Base-by-base conservation (phyloP, 2,113 vertebrate genomes). In the Spilogale gracilis region DNA sequence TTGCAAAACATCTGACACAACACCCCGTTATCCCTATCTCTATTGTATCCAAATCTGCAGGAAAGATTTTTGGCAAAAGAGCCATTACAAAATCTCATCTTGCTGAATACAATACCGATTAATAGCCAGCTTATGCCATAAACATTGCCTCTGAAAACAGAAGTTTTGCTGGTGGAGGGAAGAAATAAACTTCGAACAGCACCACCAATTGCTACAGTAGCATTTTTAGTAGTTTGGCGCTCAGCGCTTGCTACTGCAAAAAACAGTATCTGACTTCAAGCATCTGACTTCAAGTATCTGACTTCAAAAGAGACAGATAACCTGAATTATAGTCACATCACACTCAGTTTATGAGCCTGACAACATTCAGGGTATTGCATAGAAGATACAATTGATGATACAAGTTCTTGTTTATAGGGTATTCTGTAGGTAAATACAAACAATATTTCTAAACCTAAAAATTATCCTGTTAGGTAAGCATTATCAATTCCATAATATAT, bases 61-160 rank as follows among this genome's bases (percentile, higher is more conserved):
- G 78, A 78, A 90, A 96, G 92, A 52, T 32, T 94, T 90, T 88
- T 54, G 73, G 80, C 94, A 81, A 89, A 86, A 96, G 61, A 91
- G 69, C 32, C 71, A 89, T 60, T 94, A 73, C 88, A 94, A 89
- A 80, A 93, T 92, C 81, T 48, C 88, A 92, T 97, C 92, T 91
- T 58, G 18, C 90, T 67, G n/a, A 92, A 83, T 67, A 76, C 85
- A 96, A 95, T 91, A 96, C 9, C 96, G 83, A 97, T 92, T 94
- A 97, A 89, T 86, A 85, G 60, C 60, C 82, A 91, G 79, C 84
- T 96, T 30, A 18, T 92, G 73, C 97, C 91, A 88, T 91, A 97
- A 97, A 96, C 94, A 94, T 63, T 11, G 1, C 69, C 89, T 88
- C 86, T 60, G 88, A 86, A 98, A 97, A 92, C 87, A 95, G 95